Conservation (phyloP, 2,797 vertebrate genomes). For the Falco concolor region DNA sequence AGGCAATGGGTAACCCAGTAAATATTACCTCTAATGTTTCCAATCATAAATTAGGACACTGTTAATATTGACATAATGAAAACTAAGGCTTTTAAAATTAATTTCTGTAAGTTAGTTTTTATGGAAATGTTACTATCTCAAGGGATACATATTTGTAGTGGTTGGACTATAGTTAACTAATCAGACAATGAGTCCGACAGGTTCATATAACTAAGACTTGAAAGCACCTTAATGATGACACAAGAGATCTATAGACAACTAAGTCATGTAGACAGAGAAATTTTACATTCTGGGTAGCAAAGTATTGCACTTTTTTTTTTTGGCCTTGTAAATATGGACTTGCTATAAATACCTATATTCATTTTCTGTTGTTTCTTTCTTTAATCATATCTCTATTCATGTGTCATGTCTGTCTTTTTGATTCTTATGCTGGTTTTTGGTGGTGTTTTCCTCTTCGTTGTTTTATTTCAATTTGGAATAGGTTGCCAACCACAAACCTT, state of each 20-base stretch:
- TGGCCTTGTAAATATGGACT: not conserved
- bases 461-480: conserved; percentile 74
- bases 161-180: not conserved
- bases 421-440: conserved; percentile 1
- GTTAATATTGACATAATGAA: not conserved
- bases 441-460: conserved; percentile 46
- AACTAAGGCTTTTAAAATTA: not conserved
- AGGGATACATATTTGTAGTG: not conserved
- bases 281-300: not conserved
- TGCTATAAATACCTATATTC: not conserved
- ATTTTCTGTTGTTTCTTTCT: conserved; percentile 19
- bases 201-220: not conserved
- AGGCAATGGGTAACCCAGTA: not conserved
- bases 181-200: not conserved
- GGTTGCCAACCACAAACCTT: conserved; percentile 73
- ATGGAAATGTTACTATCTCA: not conserved
- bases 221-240: not conserved
- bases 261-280: not conserved
- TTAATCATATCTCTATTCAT: conserved; percentile 42
- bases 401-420: conserved; percentile 34
- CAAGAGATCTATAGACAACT: not conserved
- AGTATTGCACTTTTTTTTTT: not conserved
- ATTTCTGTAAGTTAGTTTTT: not conserved
- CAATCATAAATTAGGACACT: not conserved
- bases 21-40: not conserved